phyloP scores from a whole-genome alignment of 2,888 invertebrate genomes.

The Phrixothrix hirtus region DNA sequence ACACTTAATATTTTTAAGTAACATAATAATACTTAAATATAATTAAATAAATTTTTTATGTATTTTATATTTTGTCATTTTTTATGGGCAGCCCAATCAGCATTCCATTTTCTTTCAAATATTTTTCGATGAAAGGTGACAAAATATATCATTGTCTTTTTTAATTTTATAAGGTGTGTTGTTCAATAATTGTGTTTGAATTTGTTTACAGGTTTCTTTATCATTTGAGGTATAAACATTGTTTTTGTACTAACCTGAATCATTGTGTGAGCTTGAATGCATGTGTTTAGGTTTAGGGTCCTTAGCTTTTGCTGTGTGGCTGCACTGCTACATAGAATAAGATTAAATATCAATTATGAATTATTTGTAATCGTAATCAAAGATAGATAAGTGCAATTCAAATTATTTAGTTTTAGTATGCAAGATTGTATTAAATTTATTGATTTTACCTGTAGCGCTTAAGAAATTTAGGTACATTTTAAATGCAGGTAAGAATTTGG shows the following conservation, averaged over 20 bases:
- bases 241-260: conserved; percentile 46
- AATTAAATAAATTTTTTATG: conserved; percentile 1
- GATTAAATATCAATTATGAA: no score
- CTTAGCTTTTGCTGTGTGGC: conserved; percentile 40
- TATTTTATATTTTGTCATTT: conserved; percentile 16
- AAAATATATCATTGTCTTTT: conserved; percentile 35
- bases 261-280: conserved; percentile 54
- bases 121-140: conserved; percentile 21
- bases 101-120: no score
- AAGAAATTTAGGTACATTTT: conserved; percentile 2
- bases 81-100: no score
- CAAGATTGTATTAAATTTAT: neutral
- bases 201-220: conserved; percentile 39
- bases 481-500: neutral
- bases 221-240: conserved; percentile 32
- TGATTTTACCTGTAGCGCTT: neutral
- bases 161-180: conserved; percentile 38
- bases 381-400: no score
- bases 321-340: conserved; percentile 33
- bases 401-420: no score
- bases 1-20: conserved; percentile 23
- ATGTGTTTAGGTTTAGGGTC: conserved; percentile 53
- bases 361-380: no score
- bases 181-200: conserved; percentile 31
- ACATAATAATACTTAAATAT: conserved; percentile 2